Percentiles rank a stretch among this genome's conserved stretches.
These are phyloP conservation scores for cat (Felis catus) DNA, from an alignment of 2,113 vertebrate species.

Conservation along the genomic window F.catus_Fca126_mat1.0 CM031424.1:11014501-11015000, in stretches of 20 bases:
- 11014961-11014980: too few relatives aligned
- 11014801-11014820: too few relatives aligned
- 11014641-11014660: neutral
- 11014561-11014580: neutral
- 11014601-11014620: neutral
- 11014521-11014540: too few relatives aligned
- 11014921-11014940: too few relatives aligned
- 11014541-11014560: neutral
- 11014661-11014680: neutral
- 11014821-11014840: too few relatives aligned
- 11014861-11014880: too few relatives aligned
- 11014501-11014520: too few relatives aligned
- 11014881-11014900: too few relatives aligned
- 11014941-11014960: too few relatives aligned
- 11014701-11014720: neutral
- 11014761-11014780: neutral
- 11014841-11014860: too few relatives aligned
- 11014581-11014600: neutral
- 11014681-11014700: neutral
- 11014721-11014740: neutral
- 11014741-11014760: neutral
- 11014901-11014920: too few relatives aligned
- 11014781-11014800: neutral
- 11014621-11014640: neutral
- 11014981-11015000: neutral